A percentile compares a stretch with the other conserved stretches of the same genome.
Evolutionary conservation across 1,140 invertebrate genomes (phyloP).

Genomic region (Pogonomyrmex barbatus): DNA sequence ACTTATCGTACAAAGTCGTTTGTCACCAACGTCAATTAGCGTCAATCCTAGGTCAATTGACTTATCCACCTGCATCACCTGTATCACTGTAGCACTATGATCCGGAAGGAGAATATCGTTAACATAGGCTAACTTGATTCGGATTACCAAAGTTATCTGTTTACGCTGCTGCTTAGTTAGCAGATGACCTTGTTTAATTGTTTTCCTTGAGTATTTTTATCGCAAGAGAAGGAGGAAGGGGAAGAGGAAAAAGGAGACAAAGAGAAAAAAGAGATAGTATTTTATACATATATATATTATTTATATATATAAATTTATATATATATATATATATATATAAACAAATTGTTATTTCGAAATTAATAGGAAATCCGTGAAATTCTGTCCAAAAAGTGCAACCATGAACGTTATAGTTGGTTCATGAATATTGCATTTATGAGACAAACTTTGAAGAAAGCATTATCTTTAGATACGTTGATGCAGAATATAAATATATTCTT

Average conservation of each 20-base stretch:
- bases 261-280: too few relatives aligned
- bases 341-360: background rate
- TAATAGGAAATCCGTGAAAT: background rate
- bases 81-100: background rate
- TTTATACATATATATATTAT: too few relatives aligned
- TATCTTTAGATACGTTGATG: too few relatives aligned
- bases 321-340: background rate
- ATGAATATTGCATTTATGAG: background rate
- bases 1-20: background rate
- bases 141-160: background rate
- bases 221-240: background rate
- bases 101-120: conserved; percentile 4
- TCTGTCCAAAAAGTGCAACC: background rate
- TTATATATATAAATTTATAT: too few relatives aligned
- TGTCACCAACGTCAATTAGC: background rate
- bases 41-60: background rate
- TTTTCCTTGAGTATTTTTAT: background rate
- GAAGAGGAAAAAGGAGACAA: too few relatives aligned
- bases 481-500: background rate
- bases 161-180: background rate
- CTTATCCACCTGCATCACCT: conserved; percentile 2
- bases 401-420: background rate
- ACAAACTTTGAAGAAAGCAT: background rate
- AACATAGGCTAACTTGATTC: conserved; percentile 24
- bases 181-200: conserved; percentile 3